These are phyloP conservation scores for Eupithecia pulchellata DNA, from an alignment of 2,888 invertebrate species.

Conservation along the genomic window DNA sequence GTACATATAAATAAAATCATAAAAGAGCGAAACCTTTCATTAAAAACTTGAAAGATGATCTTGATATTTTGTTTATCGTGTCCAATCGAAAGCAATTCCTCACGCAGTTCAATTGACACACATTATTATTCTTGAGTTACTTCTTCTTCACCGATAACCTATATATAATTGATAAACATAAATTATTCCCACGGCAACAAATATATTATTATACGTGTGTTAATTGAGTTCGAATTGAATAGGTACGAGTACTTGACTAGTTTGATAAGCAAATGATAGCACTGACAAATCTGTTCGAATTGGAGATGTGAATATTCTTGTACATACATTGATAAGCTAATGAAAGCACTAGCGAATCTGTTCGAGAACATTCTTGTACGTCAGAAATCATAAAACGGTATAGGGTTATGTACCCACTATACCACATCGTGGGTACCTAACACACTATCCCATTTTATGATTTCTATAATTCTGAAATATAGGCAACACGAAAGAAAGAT, in stretches of 20 bases:
- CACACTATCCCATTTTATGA: too few species aligned
- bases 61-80: background rate
- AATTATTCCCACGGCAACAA: background rate
- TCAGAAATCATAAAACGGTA: background rate
- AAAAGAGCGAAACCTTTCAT: background rate
- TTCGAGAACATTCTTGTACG: background rate
- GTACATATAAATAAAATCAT: background rate
- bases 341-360: background rate
- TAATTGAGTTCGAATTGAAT: constrained; percentile 5
- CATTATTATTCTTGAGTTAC: background rate
- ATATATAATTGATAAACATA: background rate
- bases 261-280: background rate
- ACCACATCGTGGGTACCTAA: too few species aligned
- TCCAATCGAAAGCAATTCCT: background rate
- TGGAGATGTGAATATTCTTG: background rate
- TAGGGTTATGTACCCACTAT: background rate
- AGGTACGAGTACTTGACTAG: background rate
- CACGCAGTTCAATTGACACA: too few species aligned
- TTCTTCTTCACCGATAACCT: background rate
- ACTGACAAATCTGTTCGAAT: background rate
- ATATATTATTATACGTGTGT: background rate
- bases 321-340: background rate
- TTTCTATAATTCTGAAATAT: too few species aligned
- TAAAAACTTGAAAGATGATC: background rate
- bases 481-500: background rate